phyloP scores from a whole-genome alignment of 2,797 vertebrate species.

The Microctenopoma lineatum region DNA sequence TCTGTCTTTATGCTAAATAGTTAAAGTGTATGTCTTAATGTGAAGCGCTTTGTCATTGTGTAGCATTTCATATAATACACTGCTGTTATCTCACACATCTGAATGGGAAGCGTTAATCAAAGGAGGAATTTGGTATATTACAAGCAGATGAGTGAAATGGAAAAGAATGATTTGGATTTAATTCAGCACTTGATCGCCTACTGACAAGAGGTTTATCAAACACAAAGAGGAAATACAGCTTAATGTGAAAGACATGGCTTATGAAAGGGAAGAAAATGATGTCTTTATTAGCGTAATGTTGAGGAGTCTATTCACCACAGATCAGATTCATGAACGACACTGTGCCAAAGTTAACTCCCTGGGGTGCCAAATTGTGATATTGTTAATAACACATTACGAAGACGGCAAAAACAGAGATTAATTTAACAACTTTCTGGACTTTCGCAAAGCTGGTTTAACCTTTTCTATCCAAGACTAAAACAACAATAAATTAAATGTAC shows the following conservation, averaged over 20 bases:
- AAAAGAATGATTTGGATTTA: conserved; percentile 49
- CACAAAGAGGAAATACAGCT: conserved; percentile 40
- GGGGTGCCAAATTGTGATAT: conserved; percentile 21
- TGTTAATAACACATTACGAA: conserved; percentile 18
- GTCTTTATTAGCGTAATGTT: conserved; percentile 46
- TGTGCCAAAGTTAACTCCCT: conserved; percentile 22
- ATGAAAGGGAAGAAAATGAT: conserved; percentile 31
- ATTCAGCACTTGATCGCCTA: conserved; percentile 40
- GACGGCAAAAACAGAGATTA: conserved; percentile 16
- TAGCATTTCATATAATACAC: conserved; percentile 43
- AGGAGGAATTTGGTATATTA: conserved; percentile 39
- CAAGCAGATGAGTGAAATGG: conserved; percentile 40
- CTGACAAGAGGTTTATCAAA: conserved; percentile 44
- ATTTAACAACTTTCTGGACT: conserved; percentile 8
- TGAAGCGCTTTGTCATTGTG: conserved; percentile 10
- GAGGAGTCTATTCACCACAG: conserved; percentile 10
- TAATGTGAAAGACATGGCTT: conserved; percentile 53
- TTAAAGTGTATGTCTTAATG: conserved; percentile 17
- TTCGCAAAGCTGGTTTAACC: conserved; percentile 18
- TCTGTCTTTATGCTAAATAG: conserved; percentile 23
- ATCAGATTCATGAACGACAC: conserved; percentile 35
- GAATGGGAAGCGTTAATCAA: conserved; percentile 49
- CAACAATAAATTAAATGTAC: neutral
- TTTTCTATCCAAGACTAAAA: neutral
- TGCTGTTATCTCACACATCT: conserved; percentile 37